Base-by-base conservation (phyloP, 1,140 invertebrate species). In the Conus betulinus region DNA sequence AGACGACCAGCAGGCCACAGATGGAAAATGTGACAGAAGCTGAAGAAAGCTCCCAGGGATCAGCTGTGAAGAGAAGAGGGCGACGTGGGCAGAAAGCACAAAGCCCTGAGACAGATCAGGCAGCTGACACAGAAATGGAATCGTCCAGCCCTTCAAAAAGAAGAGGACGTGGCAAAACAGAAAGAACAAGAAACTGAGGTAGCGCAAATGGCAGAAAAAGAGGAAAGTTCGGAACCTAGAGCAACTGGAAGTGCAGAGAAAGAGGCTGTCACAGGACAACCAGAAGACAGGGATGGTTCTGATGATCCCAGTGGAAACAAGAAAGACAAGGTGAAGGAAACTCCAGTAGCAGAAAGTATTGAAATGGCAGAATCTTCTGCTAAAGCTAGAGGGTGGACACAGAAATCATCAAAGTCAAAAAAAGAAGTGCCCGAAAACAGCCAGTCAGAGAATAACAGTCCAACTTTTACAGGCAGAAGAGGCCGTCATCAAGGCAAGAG, bases 121-220 rank as follows among this genome's bases (percentile, higher is more conserved):
- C 5, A 13, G 79, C 52, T n/a, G 51, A 83, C 8, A 78, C n/a
- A 83, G 84, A 88, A 20, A n/a, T 74, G 27, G 84, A 85, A 15
- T 6, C 6, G 0, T 6, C 52, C 15, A 85, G 23, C 17, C 51
- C n/a, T 53, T 71, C 27, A 52, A 39, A 83, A 60, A 82, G 60
- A 78, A 23, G 57, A 86, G 23, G 79, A 83, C 57, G 55, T 52
- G 25, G n/a, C 71, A 87, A 27, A 27, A 52, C 53, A 53, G n/a
- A 87, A 87, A 60, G 23, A 15, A n/a, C 57, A 55, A 63, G 88
- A 88, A 53, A 39, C 53, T 79, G 81, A 79, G 7, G 17, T 3
- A 53, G 79, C 7, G 51, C 13, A 81, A 55, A 83, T 15, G 71
- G 63, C 67, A 23, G 57, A 60, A 60, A 71, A 13, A 71, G 67